Percentiles rank a stretch among this genome's conserved stretches.
These are phyloP conservation scores for Oreotrochilus melanogaster DNA, from an alignment of 2,113 vertebrate genomes.

Conservation along the genomic window DNA sequence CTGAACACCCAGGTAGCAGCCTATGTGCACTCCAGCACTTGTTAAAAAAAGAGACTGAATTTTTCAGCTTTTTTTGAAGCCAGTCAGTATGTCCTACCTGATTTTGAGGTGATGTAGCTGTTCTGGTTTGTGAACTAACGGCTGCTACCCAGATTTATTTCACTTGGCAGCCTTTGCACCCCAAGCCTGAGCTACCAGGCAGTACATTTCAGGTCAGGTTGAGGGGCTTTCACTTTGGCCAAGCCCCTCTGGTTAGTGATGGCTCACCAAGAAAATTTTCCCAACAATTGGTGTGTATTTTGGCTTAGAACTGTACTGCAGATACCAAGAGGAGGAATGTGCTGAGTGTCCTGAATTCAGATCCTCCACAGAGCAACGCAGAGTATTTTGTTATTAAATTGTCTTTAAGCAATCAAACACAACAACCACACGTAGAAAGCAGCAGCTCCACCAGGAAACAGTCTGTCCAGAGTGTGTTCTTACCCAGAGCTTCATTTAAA, in stretches of 20 bases:
- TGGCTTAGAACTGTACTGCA: background rate
- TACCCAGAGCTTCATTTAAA: background rate
- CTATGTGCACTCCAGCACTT: background rate
- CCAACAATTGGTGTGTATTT: background rate
- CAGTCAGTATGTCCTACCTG: background rate
- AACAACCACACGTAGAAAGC: background rate
- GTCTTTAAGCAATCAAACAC: background rate
- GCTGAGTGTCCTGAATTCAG: conserved; percentile 40
- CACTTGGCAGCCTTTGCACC: background rate
- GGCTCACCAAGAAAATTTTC: background rate
- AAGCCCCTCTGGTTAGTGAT: background rate
- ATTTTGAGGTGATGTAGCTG: background rate
- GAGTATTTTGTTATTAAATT: conserved; percentile 1
- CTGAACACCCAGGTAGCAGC: background rate
- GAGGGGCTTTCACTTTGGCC: background rate
- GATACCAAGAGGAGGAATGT: conserved; percentile 43
- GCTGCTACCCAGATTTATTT: background rate
- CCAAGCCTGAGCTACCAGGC: background rate
- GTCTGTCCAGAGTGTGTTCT: background rate
- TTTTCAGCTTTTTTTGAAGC: background rate
- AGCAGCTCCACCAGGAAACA: background rate
- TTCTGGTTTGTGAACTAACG: background rate
- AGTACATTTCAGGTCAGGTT: background rate
- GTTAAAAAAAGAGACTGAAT: background rate
- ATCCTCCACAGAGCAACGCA: background rate